Evolutionary conservation across 2,888 invertebrate species (phyloP).

Genomic region (Lordiphosa fenestrarum): DNA sequence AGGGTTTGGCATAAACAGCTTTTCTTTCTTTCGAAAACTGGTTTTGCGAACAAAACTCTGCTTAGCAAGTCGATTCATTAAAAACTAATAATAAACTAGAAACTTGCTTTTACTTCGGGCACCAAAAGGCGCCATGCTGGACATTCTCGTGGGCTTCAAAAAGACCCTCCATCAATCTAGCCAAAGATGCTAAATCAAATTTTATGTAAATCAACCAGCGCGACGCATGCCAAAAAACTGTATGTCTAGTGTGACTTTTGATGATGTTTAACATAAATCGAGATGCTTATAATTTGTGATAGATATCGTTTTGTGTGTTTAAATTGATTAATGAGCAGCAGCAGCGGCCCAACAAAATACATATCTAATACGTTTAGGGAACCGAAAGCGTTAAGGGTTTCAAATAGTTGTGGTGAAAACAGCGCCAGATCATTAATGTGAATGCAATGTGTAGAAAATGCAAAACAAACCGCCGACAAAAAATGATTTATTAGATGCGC

Average conservation of each 20-base stretch:
- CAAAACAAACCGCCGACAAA: constrained; percentile 61
- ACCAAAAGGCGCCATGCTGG: constrained; percentile 26
- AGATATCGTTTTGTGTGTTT: constrained; percentile 51
- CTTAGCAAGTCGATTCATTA: background rate
- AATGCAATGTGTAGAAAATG: constrained; percentile 40
- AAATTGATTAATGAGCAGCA: constrained; percentile 64
- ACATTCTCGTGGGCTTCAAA: constrained; percentile 17
- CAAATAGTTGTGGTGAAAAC: constrained; percentile 68
- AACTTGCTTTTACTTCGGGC: constrained; percentile 22
- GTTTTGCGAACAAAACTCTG: no score
- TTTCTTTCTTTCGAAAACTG: no score
- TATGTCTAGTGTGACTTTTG: constrained; percentile 63
- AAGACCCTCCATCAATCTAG: constrained; percentile 30
- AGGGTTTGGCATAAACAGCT: no score
- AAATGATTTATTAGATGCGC: constrained; percentile 70
- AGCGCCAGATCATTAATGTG: constrained; percentile 57
- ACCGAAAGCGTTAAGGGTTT: constrained; percentile 32
- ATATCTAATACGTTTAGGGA: constrained; percentile 27
- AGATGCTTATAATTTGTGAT: constrained; percentile 65
- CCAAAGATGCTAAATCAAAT: constrained; percentile 43
- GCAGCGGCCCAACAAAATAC: background rate
- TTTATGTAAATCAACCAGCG: constrained; percentile 55
- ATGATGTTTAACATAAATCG: constrained; percentile 73
- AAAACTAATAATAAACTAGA: constrained; percentile 23
- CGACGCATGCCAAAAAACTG: constrained; percentile 62